These are phyloP conservation scores for Rhinichthys osculus DNA, from an alignment of 2,797 vertebrate genomes.

Conservation along the genomic window DNA sequence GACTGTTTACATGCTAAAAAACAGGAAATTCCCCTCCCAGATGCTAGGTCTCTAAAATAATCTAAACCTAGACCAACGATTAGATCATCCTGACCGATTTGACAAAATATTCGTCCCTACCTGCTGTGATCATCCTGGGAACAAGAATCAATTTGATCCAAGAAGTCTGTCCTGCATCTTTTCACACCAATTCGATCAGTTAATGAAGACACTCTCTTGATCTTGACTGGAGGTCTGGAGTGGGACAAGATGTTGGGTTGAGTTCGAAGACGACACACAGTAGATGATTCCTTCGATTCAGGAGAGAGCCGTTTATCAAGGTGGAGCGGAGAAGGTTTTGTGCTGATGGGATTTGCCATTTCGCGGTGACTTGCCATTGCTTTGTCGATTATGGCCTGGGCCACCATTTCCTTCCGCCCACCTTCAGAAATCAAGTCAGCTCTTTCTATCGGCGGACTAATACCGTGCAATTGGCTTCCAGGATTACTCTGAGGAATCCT, in stretches of 20 bases:
- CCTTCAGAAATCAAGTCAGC: slow-evolving; percentile 22
- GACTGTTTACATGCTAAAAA: background rate
- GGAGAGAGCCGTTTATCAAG: slow-evolving; percentile 48
- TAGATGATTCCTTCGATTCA: slow-evolving; percentile 21
- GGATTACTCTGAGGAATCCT: slow-evolving; percentile 60
- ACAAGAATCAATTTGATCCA: slow-evolving; percentile 60
- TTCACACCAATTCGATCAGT: slow-evolving; percentile 76
- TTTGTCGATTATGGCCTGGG: slow-evolving; percentile 74
- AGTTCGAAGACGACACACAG: background rate
- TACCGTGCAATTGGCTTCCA: slow-evolving; percentile 65
- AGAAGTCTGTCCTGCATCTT: slow-evolving; percentile 76
- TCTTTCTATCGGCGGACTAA: slow-evolving; percentile 3
- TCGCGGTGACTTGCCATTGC: slow-evolving; percentile 72
- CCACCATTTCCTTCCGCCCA: slow-evolving; percentile 59
- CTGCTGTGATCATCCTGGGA: slow-evolving; percentile 66
- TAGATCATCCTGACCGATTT: background rate
- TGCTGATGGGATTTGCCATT: background rate
- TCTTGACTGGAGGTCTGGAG: slow-evolving; percentile 71
- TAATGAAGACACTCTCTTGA: slow-evolving; percentile 81
- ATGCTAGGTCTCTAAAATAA: background rate
- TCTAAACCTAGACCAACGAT: background rate
- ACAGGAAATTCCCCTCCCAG: background rate
- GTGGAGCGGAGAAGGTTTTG: slow-evolving; percentile 44
- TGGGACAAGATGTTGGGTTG: slow-evolving; percentile 46
- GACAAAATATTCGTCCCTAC: background rate